Conservation (phyloP, 1,140 invertebrate genomes). For the Xylocopa sonorina region DNA sequence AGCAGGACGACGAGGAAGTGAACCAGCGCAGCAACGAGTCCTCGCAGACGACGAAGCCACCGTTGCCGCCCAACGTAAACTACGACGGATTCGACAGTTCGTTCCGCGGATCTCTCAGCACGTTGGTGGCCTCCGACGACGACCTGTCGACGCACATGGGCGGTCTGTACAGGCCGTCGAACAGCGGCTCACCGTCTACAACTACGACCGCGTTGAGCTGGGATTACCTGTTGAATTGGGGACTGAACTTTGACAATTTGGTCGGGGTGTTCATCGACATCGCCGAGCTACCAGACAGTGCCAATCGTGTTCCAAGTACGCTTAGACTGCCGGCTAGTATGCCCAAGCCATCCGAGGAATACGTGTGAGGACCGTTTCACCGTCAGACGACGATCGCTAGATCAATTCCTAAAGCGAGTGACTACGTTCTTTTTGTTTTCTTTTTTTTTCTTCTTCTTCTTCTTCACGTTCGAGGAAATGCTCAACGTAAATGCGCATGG, state of each 20-base stretch:
- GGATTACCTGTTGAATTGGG: constrained; percentile 98
- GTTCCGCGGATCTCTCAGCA: constrained; percentile 95
- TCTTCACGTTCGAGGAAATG: neutral
- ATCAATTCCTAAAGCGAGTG: neutral
- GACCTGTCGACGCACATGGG: constrained; percentile 90
- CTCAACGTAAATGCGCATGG: neutral
- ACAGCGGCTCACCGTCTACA: constrained; percentile 87
- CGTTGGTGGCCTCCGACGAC: constrained; percentile 95
- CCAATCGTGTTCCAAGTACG: constrained; percentile 85
- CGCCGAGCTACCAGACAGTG: constrained; percentile 93
- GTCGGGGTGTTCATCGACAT: constrained; percentile 98
- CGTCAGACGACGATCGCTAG: neutral
- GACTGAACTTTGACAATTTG: constrained; percentile 96
- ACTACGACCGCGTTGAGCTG: constrained; percentile 86
- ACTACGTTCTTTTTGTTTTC: neutral
- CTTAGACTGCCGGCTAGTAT: constrained; percentile 86
- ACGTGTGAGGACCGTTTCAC: constrained; percentile 82
- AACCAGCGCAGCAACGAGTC: constrained; percentile 74
- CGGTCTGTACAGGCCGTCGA: constrained; percentile 88
- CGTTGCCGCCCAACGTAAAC: constrained; percentile 85
- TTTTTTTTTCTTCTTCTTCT: too few relatives aligned
- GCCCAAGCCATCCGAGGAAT: constrained; percentile 90
- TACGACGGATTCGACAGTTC: constrained; percentile 97
- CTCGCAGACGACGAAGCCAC: constrained; percentile 84
- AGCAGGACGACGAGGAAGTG: constrained; percentile 85